phyloP scores from a whole-genome alignment of 2,888 invertebrate genomes.

The Suillia variegata region DNA sequence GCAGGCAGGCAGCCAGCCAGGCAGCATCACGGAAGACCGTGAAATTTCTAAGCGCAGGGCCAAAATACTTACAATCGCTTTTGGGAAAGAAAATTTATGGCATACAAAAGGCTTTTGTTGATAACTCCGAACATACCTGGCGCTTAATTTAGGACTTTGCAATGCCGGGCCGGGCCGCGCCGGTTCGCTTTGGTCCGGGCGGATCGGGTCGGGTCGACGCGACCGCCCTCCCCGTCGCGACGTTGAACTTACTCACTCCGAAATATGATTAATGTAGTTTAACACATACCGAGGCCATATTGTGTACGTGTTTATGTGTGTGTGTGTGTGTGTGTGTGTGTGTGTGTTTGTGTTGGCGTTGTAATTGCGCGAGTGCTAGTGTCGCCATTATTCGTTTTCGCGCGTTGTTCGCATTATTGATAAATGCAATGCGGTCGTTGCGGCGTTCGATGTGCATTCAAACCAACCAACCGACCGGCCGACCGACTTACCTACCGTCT shows the following conservation, averaged over 20 bases:
- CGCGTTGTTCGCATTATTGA: slow-evolving; percentile 5
- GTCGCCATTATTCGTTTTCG: slow-evolving; percentile 8
- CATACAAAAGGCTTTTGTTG: slow-evolving; percentile 14
- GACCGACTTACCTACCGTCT: too few relatives aligned
- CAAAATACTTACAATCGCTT: too few relatives aligned
- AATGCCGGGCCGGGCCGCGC: neutral
- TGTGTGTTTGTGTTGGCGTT: slow-evolving; percentile 8
- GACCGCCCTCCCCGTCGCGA: too few relatives aligned
- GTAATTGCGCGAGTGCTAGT: slow-evolving; percentile 5
- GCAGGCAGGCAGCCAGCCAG: too few relatives aligned
- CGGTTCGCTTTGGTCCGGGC: too few relatives aligned
- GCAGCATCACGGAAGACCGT: too few relatives aligned
- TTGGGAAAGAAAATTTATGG: slow-evolving; percentile 14
- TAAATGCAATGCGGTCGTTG: slow-evolving; percentile 6
- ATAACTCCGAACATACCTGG: slow-evolving; percentile 8
- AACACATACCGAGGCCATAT: slow-evolving; percentile 7
- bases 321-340: neutral
- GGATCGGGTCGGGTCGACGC: too few relatives aligned
- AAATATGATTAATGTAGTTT: slow-evolving; percentile 22
- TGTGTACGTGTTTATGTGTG: neutral
- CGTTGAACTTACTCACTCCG: slow-evolving; percentile 1
- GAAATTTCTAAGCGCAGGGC: too few relatives aligned
- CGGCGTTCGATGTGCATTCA: neutral
- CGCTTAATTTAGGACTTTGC: neutral
- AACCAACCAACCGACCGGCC: too few relatives aligned